Evolutionary conservation across 2,113 vertebrate genomes (phyloP).

Genomic region (Felis catus): F.catus_Fca126_mat1.0 CM031415.1:172166001-172166500

Average conservation of each 20-base stretch:
- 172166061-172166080: neutral
- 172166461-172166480: neutral
- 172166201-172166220: neutral
- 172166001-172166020: constrained; percentile 44
- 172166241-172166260: neutral
- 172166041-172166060: neutral
- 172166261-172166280: constrained; percentile 13
- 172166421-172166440: neutral
- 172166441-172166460: neutral
- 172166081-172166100: constrained; percentile 29
- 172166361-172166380: neutral
- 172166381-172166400: neutral
- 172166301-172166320: neutral
- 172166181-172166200: neutral
- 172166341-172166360: neutral
- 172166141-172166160: neutral
- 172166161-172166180: neutral
- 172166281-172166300: neutral
- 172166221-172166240: neutral
- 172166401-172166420: neutral
- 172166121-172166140: neutral
- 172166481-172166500: constrained; percentile 43
- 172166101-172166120: constrained; percentile 10
- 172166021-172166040: constrained; percentile 16
- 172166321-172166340: neutral